phyloP scores from a whole-genome alignment of 2,797 vertebrate species.

The Morus bassanus region DNA sequence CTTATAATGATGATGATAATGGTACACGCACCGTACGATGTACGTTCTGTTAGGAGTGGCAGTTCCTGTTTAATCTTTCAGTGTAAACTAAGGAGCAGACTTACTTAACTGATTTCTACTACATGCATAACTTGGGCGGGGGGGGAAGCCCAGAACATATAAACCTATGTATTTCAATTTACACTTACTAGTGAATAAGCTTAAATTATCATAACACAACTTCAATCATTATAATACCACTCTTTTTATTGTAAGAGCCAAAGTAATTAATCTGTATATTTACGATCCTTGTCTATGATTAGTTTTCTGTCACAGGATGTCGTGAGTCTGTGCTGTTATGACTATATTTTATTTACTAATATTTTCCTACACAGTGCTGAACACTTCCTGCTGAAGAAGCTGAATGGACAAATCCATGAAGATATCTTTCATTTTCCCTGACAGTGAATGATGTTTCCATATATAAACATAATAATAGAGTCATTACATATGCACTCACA shows the following conservation, averaged over 20 bases:
- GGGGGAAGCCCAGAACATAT: background rate
- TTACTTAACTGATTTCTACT: background rate
- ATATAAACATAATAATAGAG: constrained; percentile 74
- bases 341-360: constrained; percentile 56
- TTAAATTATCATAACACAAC: background rate
- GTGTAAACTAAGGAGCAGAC: background rate
- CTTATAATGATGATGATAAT: background rate
- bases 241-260: constrained; percentile 14
- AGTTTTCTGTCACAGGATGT: background rate
- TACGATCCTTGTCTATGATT: background rate
- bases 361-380: constrained; percentile 45
- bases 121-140: background rate
- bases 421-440: constrained; percentile 72
- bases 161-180: background rate
- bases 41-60: background rate
- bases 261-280: background rate
- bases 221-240: background rate
- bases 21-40: background rate
- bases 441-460: constrained; percentile 70
- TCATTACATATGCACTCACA: constrained; percentile 67
- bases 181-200: background rate
- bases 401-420: constrained; percentile 71
- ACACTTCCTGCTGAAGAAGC: constrained; percentile 68
- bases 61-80: constrained; percentile 1
- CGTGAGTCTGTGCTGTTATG: background rate